Evolutionary conservation across 2,797 vertebrate species (phyloP), one percentile per base, ranked within the genome.

Genomic region (Florisuga fusca): DNA sequence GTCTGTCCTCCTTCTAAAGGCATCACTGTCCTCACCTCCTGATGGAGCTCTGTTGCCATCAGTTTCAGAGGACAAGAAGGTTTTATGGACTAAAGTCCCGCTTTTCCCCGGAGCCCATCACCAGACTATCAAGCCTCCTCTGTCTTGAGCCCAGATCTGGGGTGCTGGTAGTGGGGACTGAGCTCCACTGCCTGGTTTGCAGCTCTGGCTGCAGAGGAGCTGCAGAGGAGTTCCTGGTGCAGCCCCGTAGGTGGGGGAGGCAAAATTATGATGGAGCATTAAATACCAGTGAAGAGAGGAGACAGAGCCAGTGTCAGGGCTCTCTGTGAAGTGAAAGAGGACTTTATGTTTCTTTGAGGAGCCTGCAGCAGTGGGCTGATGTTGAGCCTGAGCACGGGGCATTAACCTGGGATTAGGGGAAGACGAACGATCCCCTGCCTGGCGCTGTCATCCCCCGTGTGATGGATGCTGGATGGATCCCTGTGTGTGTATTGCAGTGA

Each of bases 321-420:
- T 79, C 18, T 64, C 80, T 66, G 3, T 78, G 77, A 79, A 90
- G 69, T 16, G 27, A 57, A 80, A 64, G 71, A 84, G 50, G 38
- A 61, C 4, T 77, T 94, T 45, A 63, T 22, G 36, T 53, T 45
- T 95, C 68, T 74, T 53, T 61, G 25, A 74, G 71, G 61, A 85
- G 64, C 41, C 45, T 31, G 62, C 38, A 95, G 89, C 75, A 58
- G 64, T 2, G 6, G 55, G 69, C 25, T 90, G 85, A 90, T 38
- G 63, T 25, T 25, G 53, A 75, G 33, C 57, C 50, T 54, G 62
- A 85, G 89, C 79, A 72, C 3, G 12, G 38, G 48, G 84, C 63
- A 68, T 93, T 90, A 90, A 92, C 73, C 79, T 86, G 84, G 82
- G 84, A 91, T 95, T 92, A 90, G 0, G 21, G 72, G 74, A 90